Evolutionary conservation across 2,113 vertebrate genomes (phyloP).

Genomic region (Podilymbus podiceps): DNA sequence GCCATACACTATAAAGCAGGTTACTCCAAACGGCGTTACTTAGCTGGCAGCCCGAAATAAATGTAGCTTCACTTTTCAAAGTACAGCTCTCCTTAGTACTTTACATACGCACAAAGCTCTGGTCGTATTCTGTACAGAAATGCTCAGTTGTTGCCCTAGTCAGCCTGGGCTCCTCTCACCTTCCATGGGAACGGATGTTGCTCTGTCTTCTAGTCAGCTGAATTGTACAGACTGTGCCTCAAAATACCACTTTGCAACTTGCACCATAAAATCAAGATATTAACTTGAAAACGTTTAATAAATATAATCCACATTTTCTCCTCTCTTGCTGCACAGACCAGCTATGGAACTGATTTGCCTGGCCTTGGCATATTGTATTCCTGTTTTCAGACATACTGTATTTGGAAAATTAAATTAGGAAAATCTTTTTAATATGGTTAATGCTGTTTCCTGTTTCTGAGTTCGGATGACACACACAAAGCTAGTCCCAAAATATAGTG

Average conservation of each 20-base stretch:
- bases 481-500: not conserved
- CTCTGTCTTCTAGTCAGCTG: not conserved
- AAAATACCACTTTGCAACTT: not conserved
- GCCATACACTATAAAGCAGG: not conserved
- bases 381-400: not conserved
- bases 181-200: not conserved
- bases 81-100: not conserved
- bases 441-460: slow-evolving; percentile 25
- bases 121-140: not conserved
- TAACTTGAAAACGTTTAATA: not conserved
- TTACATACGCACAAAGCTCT: not conserved
- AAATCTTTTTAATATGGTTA: slow-evolving; percentile 49
- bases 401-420: slow-evolving; percentile 36
- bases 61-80: not conserved
- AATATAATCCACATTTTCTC: not conserved
- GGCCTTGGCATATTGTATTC: slow-evolving; percentile 27
- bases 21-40: not conserved
- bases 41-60: not conserved
- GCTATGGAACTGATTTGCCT: slow-evolving; percentile 13
- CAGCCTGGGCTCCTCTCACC: not conserved
- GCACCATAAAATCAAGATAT: not conserved
- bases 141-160: not conserved
- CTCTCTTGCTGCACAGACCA: not conserved
- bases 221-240: not conserved
- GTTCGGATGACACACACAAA: slow-evolving; percentile 20